Evolutionary conservation across 37 sponge, comb jelly and placozoan genomes (phyloP), one percentile per base, ranked within the genome.

Genomic region (Spongilla lacustris): DNA sequence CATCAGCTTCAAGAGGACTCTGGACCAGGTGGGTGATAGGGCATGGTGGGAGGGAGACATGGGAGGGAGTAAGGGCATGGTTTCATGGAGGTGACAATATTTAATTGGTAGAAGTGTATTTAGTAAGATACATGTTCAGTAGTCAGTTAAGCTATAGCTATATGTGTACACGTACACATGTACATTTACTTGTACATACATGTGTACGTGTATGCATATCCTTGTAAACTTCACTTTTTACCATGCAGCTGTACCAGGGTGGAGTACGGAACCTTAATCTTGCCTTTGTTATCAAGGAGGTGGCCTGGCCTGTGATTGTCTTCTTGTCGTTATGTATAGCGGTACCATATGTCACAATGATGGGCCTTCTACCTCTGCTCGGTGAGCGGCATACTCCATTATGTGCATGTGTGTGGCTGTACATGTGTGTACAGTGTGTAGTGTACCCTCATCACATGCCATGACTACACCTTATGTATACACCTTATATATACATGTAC

Each of bases 191-290:
- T 49, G 79, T 28, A 32, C 13, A 32, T 0, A 1, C 73, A 72
- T 72, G 31, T 32, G 17, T 72, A 58, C 11, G 19, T 58, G 11
- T 58, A 17, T 58, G 58, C 58, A 14, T 13, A 17, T 10, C 11
- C 14, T 17, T 8, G 12, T 17, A 1, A 1, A 10, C 58, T 13
- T 17, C 58, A 58, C 12, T 58, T 28, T 46, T 27, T 70, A 6
- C 0, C 27, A 6, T 33, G 3, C 81, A 94, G 87, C 76, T 95
- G 49, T 95, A 95, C 50, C 89, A 91, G 67, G 93, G 87, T 67
- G 98, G 98, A 73, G 67, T 96, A 19, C 77, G 90, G 36, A 96
- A 98, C 58, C 83, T 98, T 28, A 78, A 93, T 33, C 84, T 98
- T 21, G 69, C 75, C 6, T 93, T 98, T 69, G 83, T 98, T 34